Percentiles rank a stretch among this genome's conserved stretches.
Conservation (phyloP, 2,113 vertebrate genomes). For the Hymenochirus boettgeri region DNA sequence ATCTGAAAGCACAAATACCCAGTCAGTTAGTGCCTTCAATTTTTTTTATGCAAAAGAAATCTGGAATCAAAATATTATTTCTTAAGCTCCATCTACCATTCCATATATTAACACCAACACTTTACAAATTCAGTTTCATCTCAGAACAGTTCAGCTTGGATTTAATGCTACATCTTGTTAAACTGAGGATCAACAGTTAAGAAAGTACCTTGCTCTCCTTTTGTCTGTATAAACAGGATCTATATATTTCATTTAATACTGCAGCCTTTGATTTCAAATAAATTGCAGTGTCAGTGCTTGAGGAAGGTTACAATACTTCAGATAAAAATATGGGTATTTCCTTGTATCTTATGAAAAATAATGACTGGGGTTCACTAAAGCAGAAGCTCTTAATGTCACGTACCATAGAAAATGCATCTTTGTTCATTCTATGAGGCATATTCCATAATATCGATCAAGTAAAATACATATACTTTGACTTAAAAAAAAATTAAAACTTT, state of each 20-base stretch:
- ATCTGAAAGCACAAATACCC: background rate
- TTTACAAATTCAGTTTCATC: background rate
- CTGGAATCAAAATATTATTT: background rate
- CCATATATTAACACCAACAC: background rate
- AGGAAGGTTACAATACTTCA: background rate
- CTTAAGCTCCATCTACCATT: background rate
- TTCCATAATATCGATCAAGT: conserved; percentile 26
- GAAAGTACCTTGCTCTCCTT: background rate
- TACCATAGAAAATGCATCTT: conserved; percentile 36
- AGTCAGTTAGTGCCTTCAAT: background rate
- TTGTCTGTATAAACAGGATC: background rate
- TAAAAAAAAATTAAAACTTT: conserved; percentile 46
- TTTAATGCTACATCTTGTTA: background rate
- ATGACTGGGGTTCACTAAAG: background rate
- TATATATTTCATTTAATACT: conserved; percentile 9
- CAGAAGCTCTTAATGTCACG: conserved; percentile 17
- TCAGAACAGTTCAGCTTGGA: background rate
- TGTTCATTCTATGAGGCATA: conserved; percentile 28
- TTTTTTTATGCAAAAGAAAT: background rate
- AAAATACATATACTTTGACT: conserved; percentile 35
- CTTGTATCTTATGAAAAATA: background rate
- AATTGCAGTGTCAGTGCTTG: background rate
- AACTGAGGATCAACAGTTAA: background rate
- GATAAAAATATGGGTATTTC: background rate
- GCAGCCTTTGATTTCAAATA: conserved; percentile 8